Percentiles rank a stretch among this genome's conserved stretches.
These are phyloP conservation scores for Radopholus similis DNA, from an alignment of 1,140 invertebrate genomes.

Conservation along the genomic window DNA sequence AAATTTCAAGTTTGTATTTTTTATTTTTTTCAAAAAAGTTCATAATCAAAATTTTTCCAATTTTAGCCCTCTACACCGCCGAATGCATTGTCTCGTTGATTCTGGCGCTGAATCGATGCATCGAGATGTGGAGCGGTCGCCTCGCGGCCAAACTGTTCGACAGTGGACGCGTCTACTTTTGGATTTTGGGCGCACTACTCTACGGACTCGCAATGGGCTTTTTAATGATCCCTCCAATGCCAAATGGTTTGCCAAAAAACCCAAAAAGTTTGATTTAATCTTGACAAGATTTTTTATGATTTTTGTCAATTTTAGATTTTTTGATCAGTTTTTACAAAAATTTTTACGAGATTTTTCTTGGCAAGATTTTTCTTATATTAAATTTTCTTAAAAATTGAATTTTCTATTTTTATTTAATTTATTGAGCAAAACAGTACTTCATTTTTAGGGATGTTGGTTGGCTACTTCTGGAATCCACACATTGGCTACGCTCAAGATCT, in stretches of 20 bases:
- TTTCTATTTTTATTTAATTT: too few relatives aligned
- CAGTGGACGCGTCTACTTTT: not conserved
- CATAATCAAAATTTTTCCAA: not conserved
- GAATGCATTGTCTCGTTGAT: not conserved
- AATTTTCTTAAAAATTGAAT: too few relatives aligned
- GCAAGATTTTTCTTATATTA: too few relatives aligned
- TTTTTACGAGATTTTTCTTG: too few relatives aligned
- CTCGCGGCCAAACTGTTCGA: not conserved
- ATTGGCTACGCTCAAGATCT: constrained; percentile 9
- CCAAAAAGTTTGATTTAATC: too few relatives aligned
- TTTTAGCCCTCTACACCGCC: not conserved
- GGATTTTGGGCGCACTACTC: constrained; percentile 7
- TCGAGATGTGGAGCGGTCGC: constrained; percentile 2
- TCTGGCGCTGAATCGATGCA: constrained; percentile 24
- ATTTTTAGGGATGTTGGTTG: constrained; percentile 23
- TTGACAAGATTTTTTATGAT: too few relatives aligned
- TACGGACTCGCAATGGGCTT: constrained; percentile 5
- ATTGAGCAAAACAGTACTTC: too few relatives aligned
- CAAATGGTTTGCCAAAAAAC: too few relatives aligned
- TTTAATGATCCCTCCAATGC: constrained; percentile 15
- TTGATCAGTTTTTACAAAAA: too few relatives aligned
- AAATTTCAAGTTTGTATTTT: not conserved
- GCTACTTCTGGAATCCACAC: constrained; percentile 24
- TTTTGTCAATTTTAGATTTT: too few relatives aligned
- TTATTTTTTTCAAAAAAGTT: not conserved